These are phyloP conservation scores for Zoanthus gigantus DNA, from an alignment of 92 coral and sea anemone species.

Conservation along the genomic window DNA sequence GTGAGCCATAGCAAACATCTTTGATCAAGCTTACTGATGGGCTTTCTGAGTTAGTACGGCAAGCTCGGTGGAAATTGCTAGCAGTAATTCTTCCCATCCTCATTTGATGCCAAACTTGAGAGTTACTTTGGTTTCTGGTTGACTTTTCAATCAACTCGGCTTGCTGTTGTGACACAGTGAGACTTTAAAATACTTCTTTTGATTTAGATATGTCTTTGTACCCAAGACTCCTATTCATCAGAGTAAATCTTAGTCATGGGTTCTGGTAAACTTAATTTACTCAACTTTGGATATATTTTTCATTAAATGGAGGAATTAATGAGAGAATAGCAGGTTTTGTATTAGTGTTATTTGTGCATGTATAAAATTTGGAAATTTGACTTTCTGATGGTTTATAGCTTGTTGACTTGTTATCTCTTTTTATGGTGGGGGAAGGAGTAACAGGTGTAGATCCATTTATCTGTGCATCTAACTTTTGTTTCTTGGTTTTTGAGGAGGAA, in stretches of 20 bases:
- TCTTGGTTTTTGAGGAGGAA: constrained; percentile 57
- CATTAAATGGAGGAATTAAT: constrained; percentile 49
- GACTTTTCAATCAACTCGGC: constrained; percentile 45
- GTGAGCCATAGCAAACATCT: constrained; percentile 65
- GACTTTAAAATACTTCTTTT: constrained; percentile 35
- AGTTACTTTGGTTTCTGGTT: constrained; percentile 57
- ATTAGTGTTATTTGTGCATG: constrained; percentile 47
- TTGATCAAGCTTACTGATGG: constrained; percentile 67
- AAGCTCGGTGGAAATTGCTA: constrained; percentile 65
- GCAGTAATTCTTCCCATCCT: constrained; percentile 68
- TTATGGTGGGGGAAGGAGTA: constrained; percentile 2
- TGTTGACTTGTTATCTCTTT: background rate
- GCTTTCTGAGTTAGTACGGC: constrained; percentile 61
- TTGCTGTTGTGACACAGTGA: constrained; percentile 36
- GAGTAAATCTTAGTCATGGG: constrained; percentile 48
- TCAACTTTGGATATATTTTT: constrained; percentile 52
- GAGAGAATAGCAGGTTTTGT: constrained; percentile 66
- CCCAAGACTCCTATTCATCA: constrained; percentile 17
- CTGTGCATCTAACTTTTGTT: background rate
- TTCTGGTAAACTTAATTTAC: constrained; percentile 23
- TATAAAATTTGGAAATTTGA: constrained; percentile 51
- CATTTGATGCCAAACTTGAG: constrained; percentile 58
- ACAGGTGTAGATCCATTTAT: constrained; percentile 50
- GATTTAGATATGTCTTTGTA: background rate
- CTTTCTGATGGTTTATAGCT: constrained; percentile 46